Evolutionary conservation across 2,113 vertebrate genomes (phyloP).

Genomic region (Rhabdornis inornatus): DNA sequence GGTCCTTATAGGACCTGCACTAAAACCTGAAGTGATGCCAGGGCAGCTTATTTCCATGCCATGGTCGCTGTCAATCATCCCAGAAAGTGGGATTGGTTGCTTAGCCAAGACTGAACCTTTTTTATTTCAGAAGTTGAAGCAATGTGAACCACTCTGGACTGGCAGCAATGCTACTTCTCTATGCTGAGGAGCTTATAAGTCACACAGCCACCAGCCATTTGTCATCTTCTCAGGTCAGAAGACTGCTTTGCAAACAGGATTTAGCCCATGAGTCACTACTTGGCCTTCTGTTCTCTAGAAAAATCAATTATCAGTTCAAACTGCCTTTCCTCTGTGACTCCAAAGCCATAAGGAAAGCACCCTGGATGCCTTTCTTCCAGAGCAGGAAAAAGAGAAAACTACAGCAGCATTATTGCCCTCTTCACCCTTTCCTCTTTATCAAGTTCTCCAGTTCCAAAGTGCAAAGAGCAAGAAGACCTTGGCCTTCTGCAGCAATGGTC

Average conservation of each 20-base stretch:
- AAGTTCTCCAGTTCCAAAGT: background rate
- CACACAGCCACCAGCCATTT: background rate
- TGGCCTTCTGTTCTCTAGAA: background rate
- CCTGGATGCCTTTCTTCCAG: background rate
- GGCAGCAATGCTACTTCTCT: background rate
- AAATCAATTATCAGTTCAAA: background rate
- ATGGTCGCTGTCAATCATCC: background rate
- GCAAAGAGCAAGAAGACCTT: background rate
- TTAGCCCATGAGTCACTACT: constrained; percentile 15
- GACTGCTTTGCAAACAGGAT: background rate
- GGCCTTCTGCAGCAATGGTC: background rate
- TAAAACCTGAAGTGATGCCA: background rate
- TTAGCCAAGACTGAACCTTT: background rate
- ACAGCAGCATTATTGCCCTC: background rate
- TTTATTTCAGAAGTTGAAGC: background rate
- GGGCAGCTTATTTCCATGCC: background rate
- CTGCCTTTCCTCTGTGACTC: background rate
- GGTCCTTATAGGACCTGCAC: background rate
- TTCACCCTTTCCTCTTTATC: background rate
- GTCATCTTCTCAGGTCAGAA: background rate
- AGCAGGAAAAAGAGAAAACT: background rate
- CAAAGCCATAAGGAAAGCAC: background rate
- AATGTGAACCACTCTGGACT: background rate
- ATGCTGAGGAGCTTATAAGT: background rate
- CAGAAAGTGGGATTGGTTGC: background rate